Evolutionary conservation across 2,113 vertebrate genomes (phyloP).

Genomic region (Anarhynchus alexandrinus): DNA sequence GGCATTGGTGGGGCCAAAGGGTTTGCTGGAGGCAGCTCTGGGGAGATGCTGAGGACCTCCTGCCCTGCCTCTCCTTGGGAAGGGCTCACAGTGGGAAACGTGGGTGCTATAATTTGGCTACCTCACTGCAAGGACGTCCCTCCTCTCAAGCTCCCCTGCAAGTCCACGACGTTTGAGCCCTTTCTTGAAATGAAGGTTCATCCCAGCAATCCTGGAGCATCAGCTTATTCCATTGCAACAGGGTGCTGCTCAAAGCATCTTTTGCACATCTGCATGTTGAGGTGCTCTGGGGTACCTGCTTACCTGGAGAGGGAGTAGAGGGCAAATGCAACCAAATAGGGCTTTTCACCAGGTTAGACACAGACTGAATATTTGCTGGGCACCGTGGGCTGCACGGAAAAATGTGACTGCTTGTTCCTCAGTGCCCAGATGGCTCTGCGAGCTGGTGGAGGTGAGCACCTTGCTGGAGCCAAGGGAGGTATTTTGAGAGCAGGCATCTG

Average conservation of each 20-base stretch:
- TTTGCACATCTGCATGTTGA: not conserved
- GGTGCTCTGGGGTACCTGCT: not conserved
- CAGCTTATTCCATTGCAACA: not conserved
- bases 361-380: not conserved
- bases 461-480: not conserved
- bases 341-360: not conserved
- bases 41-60: not conserved
- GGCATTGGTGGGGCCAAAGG: not conserved
- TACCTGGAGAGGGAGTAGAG: not conserved
- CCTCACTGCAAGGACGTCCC: not conserved
- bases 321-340: not conserved
- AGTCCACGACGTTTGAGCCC: not conserved
- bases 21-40: not conserved
- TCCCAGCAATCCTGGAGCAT: not conserved
- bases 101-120: not conserved
- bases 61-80: not conserved
- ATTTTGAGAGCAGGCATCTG: not conserved
- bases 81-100: not conserved
- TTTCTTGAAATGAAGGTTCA: not conserved
- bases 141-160: not conserved
- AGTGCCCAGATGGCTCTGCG: not conserved
- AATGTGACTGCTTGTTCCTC: not conserved
- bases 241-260: not conserved
- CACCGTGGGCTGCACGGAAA: rapidly evolving
- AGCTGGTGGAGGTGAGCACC: not conserved